A percentile compares a stretch with the other conserved stretches of the same genome.
These are phyloP conservation scores for Gracilinanus agilis DNA, from an alignment of 2,113 vertebrate genomes.

Conservation along the genomic window DNA sequence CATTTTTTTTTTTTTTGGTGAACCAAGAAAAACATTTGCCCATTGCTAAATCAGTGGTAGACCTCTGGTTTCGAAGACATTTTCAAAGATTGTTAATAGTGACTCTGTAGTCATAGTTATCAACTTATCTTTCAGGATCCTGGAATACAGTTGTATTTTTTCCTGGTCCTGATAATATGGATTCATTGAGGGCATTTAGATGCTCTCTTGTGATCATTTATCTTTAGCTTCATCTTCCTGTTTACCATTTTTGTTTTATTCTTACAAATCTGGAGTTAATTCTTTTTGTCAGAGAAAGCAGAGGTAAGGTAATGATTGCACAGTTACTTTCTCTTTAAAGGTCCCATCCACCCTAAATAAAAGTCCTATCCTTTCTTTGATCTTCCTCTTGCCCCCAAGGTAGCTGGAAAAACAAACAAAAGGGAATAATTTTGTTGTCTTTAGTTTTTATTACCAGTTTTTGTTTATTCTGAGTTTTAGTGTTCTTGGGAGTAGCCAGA, in stretches of 20 bases:
- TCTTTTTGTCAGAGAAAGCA: neutral
- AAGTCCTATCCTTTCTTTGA: neutral
- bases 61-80: neutral
- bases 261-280: neutral
- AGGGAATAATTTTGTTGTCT: neutral
- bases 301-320: neutral
- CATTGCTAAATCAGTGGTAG: neutral
- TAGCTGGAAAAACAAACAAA: neutral
- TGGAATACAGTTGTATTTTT: neutral
- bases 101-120: neutral
- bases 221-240: neutral
- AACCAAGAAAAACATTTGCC: neutral
- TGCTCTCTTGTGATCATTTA: neutral
- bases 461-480: neutral
- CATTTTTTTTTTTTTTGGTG: neutral
- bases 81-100: neutral
- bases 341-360: neutral
- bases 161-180: neutral
- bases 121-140: neutral
- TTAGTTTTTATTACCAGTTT: neutral
- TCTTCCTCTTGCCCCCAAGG: neutral
- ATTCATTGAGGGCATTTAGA: neutral
- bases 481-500: neutral
- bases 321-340: neutral
- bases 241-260: neutral